These are phyloP conservation scores for Periparus ater DNA, from an alignment of 2,797 vertebrate genomes.

Conservation along the genomic window DNA sequence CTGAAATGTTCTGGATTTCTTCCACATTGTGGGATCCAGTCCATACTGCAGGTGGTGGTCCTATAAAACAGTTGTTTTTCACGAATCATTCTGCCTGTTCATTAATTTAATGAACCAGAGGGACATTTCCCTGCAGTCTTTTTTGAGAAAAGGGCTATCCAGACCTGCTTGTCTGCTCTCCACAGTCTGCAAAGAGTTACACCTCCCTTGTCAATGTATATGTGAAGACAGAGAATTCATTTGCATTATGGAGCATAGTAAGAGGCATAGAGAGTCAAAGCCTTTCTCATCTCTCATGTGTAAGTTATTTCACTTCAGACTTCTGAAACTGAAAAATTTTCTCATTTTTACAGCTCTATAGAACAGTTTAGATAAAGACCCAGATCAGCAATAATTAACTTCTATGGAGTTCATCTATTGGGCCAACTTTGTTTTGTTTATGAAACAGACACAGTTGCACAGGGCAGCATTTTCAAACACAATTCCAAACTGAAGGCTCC, in stretches of 20 bases:
- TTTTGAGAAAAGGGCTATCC: background rate
- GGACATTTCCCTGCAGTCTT: background rate
- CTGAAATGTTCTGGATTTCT: constrained; percentile 40
- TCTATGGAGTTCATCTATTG: background rate
- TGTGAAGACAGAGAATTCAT: background rate
- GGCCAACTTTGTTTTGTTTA: background rate
- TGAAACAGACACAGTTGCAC: background rate
- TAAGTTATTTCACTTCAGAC: background rate
- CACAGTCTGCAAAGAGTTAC: background rate
- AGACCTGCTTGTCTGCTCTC: background rate
- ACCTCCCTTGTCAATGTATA: background rate
- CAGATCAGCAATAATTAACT: background rate
- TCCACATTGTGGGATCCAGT: constrained; percentile 16
- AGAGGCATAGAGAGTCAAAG: background rate
- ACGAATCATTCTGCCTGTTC: constrained; percentile 60
- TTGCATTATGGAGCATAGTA: background rate
- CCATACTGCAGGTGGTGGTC: constrained; percentile 53
- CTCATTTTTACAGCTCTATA: background rate
- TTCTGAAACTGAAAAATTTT: background rate
- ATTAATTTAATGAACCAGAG: constrained; percentile 33
- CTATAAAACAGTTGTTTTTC: constrained; percentile 53
- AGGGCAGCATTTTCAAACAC: background rate
- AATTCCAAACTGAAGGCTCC: background rate
- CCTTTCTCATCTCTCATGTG: background rate
- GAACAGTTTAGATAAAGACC: background rate